A percentile compares a stretch with the other conserved stretches of the same genome.
phyloP scores from a whole-genome alignment of 2,113 vertebrate genomes.

The Heteronetta atricapilla region DNA sequence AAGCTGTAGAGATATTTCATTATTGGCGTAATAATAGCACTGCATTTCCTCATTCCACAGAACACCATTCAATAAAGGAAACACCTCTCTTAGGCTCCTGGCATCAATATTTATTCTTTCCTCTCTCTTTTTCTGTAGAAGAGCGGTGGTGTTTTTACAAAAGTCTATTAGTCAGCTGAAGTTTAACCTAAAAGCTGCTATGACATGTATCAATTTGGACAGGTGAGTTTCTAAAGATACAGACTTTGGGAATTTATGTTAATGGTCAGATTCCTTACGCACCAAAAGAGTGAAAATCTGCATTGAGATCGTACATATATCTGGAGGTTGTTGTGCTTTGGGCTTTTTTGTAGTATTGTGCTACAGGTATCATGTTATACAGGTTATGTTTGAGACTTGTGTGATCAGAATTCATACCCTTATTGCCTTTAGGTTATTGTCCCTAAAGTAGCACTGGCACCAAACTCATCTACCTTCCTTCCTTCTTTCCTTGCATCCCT shows the following conservation, averaged over 20 bases:
- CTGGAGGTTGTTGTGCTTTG: background rate
- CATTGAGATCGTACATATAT: background rate
- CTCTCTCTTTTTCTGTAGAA: background rate
- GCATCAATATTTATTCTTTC: background rate
- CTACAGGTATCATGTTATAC: background rate
- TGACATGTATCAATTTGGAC: background rate
- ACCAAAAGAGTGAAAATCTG: background rate
- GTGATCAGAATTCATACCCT: background rate
- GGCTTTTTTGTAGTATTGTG: background rate
- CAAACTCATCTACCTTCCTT: background rate
- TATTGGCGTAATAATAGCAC: slow-evolving; percentile 28
- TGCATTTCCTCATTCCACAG: background rate
- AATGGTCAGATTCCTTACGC: background rate
- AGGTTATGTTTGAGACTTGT: background rate
- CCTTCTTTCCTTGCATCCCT: background rate
- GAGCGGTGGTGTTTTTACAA: background rate
- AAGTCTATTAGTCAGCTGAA: background rate
- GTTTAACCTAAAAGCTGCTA: background rate
- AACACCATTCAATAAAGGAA: slow-evolving; percentile 17
- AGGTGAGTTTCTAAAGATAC: background rate
- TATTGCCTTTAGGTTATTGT: background rate
- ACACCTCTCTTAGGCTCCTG: background rate
- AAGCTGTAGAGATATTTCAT: background rate
- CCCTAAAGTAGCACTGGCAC: background rate
- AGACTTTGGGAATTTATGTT: background rate